Evolutionary conservation across 2,113 vertebrate species (phyloP).

Genomic region (Copsychus sechellarum): DNA sequence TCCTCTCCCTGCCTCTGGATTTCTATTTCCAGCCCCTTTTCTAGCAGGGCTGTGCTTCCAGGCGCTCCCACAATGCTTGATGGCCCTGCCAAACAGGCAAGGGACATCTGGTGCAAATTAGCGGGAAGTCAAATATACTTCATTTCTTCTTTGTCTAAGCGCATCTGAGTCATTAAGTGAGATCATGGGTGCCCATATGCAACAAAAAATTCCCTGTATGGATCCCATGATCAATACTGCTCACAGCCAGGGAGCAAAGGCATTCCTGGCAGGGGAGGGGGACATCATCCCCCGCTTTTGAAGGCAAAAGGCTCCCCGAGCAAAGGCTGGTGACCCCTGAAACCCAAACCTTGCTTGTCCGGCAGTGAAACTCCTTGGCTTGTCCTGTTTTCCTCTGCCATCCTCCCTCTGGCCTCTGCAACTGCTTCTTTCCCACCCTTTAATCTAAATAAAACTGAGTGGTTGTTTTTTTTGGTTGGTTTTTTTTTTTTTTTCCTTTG

Average conservation of each 20-base stretch:
- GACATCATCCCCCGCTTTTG: fast-evolving
- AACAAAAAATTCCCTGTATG: background rate
- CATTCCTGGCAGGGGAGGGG: background rate
- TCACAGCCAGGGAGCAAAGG: background rate
- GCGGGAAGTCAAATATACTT: constrained; percentile 55
- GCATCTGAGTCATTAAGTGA: constrained; percentile 68
- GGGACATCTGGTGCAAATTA: constrained; percentile 69
- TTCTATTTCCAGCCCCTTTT: constrained; percentile 39
- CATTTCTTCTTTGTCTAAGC: constrained; percentile 52
- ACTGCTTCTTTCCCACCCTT: constrained; percentile 76
- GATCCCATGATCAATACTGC: background rate
- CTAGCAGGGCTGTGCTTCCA: constrained; percentile 22
- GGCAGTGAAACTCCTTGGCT: background rate
- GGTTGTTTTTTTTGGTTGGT: background rate
- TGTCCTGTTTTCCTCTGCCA: constrained; percentile 29
- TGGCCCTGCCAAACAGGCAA: constrained; percentile 41
- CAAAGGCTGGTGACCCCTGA: background rate
- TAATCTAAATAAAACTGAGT: constrained; percentile 80
- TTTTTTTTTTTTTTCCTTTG: background rate
- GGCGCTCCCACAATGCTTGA: constrained; percentile 34
- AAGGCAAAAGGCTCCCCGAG: background rate
- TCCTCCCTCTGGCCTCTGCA: background rate
- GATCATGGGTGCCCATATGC: constrained; percentile 39
- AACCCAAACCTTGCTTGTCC: background rate
- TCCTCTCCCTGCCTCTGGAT: background rate